Percentiles rank a stretch among this genome's conserved stretches.
These are phyloP conservation scores for Caenorhabditis macrosperma DNA, from an alignment of 2,888 invertebrate genomes.

Conservation along the genomic window DNA sequence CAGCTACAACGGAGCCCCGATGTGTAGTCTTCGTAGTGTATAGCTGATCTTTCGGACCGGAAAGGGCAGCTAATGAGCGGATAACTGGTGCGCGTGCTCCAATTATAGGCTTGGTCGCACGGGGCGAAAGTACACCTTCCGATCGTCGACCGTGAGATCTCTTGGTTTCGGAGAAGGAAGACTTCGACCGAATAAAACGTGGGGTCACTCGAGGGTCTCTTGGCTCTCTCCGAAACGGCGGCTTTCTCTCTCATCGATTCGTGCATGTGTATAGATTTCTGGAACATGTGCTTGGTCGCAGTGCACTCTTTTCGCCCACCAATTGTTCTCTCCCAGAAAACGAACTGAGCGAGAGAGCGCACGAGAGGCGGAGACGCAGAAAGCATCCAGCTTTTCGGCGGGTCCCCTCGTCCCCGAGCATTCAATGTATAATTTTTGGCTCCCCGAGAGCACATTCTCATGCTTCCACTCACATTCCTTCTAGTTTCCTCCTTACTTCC, in stretches of 20 bases:
- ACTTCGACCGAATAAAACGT: not conserved
- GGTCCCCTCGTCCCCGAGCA: not conserved
- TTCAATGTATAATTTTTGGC: slow-evolving; percentile 15
- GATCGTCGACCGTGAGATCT: no score
- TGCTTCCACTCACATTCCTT: slow-evolving; percentile 34
- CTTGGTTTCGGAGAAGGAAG: no score
- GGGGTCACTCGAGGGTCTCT: no score
- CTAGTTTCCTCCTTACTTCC: not conserved
- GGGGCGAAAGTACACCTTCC: not conserved
- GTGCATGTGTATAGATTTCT: slow-evolving; percentile 37
- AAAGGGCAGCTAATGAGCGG: not conserved
- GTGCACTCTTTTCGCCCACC: slow-evolving; percentile 30
- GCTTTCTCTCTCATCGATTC: not conserved
- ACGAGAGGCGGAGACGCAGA: slow-evolving; percentile 5
- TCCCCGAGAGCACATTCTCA: slow-evolving; percentile 13
- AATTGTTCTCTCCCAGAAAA: slow-evolving; percentile 47
- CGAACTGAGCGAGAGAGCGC: slow-evolving; percentile 11
- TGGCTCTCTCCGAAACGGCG: not conserved
- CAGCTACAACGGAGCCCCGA: not conserved
- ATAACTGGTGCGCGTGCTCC: not conserved
- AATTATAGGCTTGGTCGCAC: not conserved
- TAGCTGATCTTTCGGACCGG: slow-evolving; percentile 8
- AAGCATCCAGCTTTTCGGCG: not conserved
- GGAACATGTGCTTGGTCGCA: slow-evolving; percentile 35
- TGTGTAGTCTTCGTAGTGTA: slow-evolving; percentile 42